Conservation (phyloP, 2,797 vertebrate species). For the Phyllotis vaccarum region DNA sequence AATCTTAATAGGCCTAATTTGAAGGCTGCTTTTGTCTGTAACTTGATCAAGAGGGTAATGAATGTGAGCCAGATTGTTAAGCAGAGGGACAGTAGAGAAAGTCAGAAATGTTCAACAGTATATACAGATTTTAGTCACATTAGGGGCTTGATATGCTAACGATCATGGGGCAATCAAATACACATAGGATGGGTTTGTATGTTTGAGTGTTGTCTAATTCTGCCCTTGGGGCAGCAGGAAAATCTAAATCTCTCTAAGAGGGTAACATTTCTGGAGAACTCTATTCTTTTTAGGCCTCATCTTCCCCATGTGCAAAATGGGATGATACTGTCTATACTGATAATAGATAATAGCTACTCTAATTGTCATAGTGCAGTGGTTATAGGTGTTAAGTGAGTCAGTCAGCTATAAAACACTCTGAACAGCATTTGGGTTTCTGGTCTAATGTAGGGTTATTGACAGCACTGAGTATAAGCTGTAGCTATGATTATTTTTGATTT, state of each 20-base stretch:
- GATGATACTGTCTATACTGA: not conserved
- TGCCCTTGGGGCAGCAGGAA: not conserved
- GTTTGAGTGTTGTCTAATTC: not conserved
- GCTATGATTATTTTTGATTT: not conserved
- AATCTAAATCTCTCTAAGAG: not conserved
- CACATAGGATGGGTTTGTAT: conserved; percentile 1
- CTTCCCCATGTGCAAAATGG: conserved; percentile 24
- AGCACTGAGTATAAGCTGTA: not conserved
- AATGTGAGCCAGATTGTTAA: conserved; percentile 81
- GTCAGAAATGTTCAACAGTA: conserved; percentile 83
- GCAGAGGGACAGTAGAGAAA: conserved; percentile 75
- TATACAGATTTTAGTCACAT: conserved; percentile 76
- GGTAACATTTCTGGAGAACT: not conserved
- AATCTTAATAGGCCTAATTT: conserved; percentile 85
- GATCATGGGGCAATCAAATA: conserved; percentile 44
- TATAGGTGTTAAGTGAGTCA: not conserved
- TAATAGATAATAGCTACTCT: not conserved
- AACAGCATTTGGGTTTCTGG: conserved; percentile 5
- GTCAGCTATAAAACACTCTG: not conserved
- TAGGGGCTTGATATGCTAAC: conserved; percentile 79
- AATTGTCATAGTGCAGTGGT: not conserved
- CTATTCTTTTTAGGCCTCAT: not conserved
- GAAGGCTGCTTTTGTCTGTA: conserved; percentile 88
- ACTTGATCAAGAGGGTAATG: conserved; percentile 86
- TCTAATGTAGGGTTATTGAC: not conserved